These are phyloP conservation scores for Tricholauxania praeusta DNA, from an alignment of 2,888 invertebrate genomes.

Conservation along the genomic window DNA sequence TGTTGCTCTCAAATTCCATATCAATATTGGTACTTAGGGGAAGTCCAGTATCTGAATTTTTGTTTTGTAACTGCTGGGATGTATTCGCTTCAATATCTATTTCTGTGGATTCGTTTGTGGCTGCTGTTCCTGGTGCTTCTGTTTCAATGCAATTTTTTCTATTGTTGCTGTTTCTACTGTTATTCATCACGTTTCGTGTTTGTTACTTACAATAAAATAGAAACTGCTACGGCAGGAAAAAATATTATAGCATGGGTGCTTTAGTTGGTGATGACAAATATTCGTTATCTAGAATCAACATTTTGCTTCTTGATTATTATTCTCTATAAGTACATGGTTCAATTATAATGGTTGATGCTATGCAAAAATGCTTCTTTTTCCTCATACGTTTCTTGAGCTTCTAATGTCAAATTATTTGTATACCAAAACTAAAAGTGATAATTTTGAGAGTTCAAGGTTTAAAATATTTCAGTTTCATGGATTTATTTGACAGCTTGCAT, in stretches of 20 bases:
- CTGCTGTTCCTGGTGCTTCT: background rate
- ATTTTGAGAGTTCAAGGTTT: background rate
- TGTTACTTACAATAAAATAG: background rate
- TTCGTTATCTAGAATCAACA: too few species aligned
- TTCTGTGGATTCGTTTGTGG: background rate
- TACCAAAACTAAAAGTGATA: background rate
- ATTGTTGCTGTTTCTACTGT: constrained; percentile 23
- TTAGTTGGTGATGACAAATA: too few species aligned
- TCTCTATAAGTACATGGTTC: too few species aligned
- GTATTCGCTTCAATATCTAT: constrained; percentile 6
- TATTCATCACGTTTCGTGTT: constrained; percentile 37
- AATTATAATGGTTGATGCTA: too few species aligned
- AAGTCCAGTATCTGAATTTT: background rate
- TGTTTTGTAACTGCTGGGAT: background rate
- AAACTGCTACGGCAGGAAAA: too few species aligned
- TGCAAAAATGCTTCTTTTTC: too few species aligned
- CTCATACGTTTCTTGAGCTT: too few species aligned
- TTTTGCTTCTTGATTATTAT: too few species aligned
- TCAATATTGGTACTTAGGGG: constrained; percentile 50
- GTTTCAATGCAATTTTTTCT: constrained; percentile 35
- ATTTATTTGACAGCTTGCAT: too few species aligned
- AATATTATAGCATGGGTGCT: too few species aligned
- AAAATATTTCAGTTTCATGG: too few species aligned
- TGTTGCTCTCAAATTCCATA: constrained; percentile 48
- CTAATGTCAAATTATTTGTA: too few species aligned